Base-by-base conservation (phyloP, 2,888 invertebrate species). In the Quadriops clusia region DNA sequence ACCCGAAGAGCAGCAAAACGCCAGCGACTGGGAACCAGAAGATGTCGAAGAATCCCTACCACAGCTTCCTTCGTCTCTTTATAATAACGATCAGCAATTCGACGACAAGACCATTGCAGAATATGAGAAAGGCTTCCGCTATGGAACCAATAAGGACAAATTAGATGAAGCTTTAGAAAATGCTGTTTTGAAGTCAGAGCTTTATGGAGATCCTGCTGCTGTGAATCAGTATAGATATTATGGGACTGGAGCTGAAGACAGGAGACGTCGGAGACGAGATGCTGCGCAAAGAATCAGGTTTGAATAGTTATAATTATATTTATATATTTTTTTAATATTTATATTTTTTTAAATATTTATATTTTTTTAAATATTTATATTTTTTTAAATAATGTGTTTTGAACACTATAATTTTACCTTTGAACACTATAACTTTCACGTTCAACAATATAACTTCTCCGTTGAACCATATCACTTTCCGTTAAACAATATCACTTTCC, bases 151-250 rank as follows among this genome's bases (percentile, higher is more conserved):
- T 33, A 54, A 55, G 32, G 59, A 58, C 16, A 54, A 55, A 33
- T 37, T 61, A 35, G 58, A 61, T 39, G 58, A 60, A 35, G 58
- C 56, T 12, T 34, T 72, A 17, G 70, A 74, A 47, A 73, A 73
- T 46, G 68, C 73, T 23, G 68, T 74, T 34, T 64, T 74, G 62
- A 67, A 74, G 43, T 68, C 72, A 6, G 72, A 73, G 47, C 44
- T 72, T 36, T 74, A 72, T 38, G 72, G 70, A 2, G 71, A 72
- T 44, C 71, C 72, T 6, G 67, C 68, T 13, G 64, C 68, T 5
- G 62, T 71, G 12, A 59, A 57, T 45, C 58, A 58, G 37, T 61
- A 60, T 36, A 47, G 58, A 39, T 61, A 57, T 36, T 54, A 54
- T 37, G 53, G 50, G 9, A 46, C 43, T 14, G 41, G 49, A 34